phyloP scores from a whole-genome alignment of 2,797 vertebrate genomes.

The Onychomys arenicola region DNA sequence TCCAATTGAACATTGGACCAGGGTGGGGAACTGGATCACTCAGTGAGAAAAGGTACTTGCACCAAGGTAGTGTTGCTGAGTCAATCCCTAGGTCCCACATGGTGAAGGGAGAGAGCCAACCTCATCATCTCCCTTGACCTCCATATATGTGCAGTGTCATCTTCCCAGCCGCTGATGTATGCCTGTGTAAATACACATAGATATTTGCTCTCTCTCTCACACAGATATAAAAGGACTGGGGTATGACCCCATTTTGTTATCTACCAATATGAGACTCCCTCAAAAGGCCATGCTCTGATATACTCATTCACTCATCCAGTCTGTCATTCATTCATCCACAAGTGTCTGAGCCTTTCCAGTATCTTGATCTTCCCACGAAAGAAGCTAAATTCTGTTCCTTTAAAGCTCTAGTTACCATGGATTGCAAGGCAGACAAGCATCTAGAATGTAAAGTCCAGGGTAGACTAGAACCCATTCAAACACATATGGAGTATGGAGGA shows the following conservation, averaged over 20 bases:
- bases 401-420: not conserved
- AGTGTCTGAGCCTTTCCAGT: not conserved
- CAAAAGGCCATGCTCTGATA: not conserved
- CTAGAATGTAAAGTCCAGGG: not conserved
- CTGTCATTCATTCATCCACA: not conserved
- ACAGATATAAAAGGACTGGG: not conserved
- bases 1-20: not conserved
- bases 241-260: not conserved
- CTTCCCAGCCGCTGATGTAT: not conserved
- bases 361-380: not conserved
- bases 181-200: not conserved
- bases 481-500: too few species aligned
- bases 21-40: not conserved
- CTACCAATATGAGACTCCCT: not conserved
- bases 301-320: not conserved
- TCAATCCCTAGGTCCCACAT: not conserved
- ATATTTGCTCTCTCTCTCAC: not conserved
- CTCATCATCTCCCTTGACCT: not conserved
- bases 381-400: not conserved
- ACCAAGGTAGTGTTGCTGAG: not conserved
- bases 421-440: not conserved
- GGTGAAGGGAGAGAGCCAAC: not conserved
- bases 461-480: not conserved
- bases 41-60: not conserved
- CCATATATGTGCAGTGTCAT: too few species aligned